Base-by-base conservation (phyloP, 2,797 vertebrate species). In the Tokudaia muenninki region DNA sequence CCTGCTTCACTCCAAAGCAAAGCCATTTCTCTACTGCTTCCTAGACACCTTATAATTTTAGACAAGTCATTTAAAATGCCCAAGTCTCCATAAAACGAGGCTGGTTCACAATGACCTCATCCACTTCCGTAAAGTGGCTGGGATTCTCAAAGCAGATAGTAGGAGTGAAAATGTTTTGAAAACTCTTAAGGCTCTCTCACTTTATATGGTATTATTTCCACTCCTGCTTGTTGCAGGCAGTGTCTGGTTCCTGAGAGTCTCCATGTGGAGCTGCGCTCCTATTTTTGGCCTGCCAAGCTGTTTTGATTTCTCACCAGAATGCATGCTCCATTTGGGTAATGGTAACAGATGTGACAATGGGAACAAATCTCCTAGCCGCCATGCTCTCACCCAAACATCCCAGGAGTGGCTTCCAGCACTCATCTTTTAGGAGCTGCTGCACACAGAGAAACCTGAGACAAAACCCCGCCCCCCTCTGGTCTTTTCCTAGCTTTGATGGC, bases 321-420 rank as follows among this genome's bases (percentile, higher is more conserved):
- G 94, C 77, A 3, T 74, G 94, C 92, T 97, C 94, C 96, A 61
- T 94, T 94, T 93, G 95, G 95, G 93, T 90, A 87, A 93, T 65
- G 96, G 90, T 67, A 97, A 91, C 97, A 98, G 97, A 97, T 97
- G 96, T 97, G 96, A 96, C 93, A 94, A 97, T 88, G 96, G 87
- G 96, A 96, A 97, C 95, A 93, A 88, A 95, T 94, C 96, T 95
- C 96, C 98, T 10, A 10, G 75, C 84, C 67, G 92, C 57, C 97
- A 81, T 65, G 57, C 97, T 81, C 93, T 79, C 95, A 97, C 97
- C 98, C 98, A 96, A 96, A 97, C 97, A 98, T 96, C 97, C 98
- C 98, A 90, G 94, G 92, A 97, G 92, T 82, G 14, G 84, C 96
- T 96, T 97, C 95, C 96, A n/a, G 55, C 75, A 57, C 17, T 21